phyloP scores from a whole-genome alignment of 92 coral and sea anemone species.

The Parazoanthus darwini region DNA sequence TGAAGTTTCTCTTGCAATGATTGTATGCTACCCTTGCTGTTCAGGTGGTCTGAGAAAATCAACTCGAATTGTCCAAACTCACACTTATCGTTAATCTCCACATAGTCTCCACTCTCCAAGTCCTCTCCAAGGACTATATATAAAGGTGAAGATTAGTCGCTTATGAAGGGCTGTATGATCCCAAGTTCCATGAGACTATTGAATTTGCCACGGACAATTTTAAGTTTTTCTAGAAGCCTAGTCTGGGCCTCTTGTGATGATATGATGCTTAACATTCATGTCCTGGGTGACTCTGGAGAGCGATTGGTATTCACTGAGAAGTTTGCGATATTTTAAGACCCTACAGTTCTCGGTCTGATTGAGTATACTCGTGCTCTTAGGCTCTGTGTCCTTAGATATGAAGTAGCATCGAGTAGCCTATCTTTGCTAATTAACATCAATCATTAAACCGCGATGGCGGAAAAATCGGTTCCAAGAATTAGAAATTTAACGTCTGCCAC shows the following conservation, averaged over 20 bases:
- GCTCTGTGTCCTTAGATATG: no score
- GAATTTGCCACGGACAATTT: constrained; percentile 12
- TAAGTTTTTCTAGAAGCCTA: constrained; percentile 24
- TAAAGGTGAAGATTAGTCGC: constrained; percentile 6
- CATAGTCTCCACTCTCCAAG: constrained; percentile 11
- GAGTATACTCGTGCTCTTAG: no score
- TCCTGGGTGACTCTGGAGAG: constrained; percentile 44
- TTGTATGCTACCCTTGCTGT: constrained; percentile 10
- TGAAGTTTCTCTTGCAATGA: constrained; percentile 20
- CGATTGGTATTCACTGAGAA: constrained; percentile 39
- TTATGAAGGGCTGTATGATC: constrained; percentile 39
- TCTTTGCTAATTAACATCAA: no score
- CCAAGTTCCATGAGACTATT: constrained; percentile 43
- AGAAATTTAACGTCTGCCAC: no score
- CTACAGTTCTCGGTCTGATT: no score
- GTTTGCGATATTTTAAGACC: constrained; percentile 34
- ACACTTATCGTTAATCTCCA: constrained; percentile 20
- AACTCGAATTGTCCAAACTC: constrained; percentile 22
- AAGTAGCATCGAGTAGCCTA: no score
- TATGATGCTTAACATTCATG: constrained; percentile 47
- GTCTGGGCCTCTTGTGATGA: constrained; percentile 38
- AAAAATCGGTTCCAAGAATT: no score
- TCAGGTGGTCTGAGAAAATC: constrained; percentile 23
- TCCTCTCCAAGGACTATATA: neutral
- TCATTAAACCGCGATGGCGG: no score